phyloP scores from a whole-genome alignment of 1,140 invertebrate species.

The Diuraphis noxia region DNA sequence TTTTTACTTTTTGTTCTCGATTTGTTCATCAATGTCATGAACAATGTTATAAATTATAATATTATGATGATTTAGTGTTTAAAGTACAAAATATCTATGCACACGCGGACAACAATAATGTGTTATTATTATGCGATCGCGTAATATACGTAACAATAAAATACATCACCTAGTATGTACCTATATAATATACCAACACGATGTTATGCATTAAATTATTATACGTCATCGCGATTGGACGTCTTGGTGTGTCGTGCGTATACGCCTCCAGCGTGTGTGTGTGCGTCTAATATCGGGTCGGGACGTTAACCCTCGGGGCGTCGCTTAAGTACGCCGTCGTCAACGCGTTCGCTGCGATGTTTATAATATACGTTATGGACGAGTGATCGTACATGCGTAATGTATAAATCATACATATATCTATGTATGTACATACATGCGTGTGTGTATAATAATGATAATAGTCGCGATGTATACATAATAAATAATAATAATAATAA shows the following conservation, averaged over 20 bases:
- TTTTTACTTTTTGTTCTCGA: not conserved
- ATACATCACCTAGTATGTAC: not conserved
- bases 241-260: not conserved
- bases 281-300: not conserved
- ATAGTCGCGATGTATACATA: not conserved
- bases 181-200: not conserved
- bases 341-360: not conserved
- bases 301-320: constrained; percentile 25
- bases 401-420: not conserved
- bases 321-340: constrained; percentile 12
- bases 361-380: not conserved
- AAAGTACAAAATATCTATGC: not conserved
- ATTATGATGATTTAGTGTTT: not conserved
- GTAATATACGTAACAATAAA: not conserved
- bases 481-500: not conserved
- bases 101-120: not conserved
- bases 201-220: not conserved
- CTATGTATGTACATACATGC: not conserved
- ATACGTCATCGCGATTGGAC: not conserved
- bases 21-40: not conserved
- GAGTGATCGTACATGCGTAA: not conserved
- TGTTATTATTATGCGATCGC: not conserved
- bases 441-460: not conserved
- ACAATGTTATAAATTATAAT: not conserved
- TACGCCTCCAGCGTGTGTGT: not conserved